A percentile compares a stretch with the other conserved stretches of the same genome.
phyloP scores from a whole-genome alignment of 2,113 vertebrate genomes.

The Aldabrachelys gigantea region DNA sequence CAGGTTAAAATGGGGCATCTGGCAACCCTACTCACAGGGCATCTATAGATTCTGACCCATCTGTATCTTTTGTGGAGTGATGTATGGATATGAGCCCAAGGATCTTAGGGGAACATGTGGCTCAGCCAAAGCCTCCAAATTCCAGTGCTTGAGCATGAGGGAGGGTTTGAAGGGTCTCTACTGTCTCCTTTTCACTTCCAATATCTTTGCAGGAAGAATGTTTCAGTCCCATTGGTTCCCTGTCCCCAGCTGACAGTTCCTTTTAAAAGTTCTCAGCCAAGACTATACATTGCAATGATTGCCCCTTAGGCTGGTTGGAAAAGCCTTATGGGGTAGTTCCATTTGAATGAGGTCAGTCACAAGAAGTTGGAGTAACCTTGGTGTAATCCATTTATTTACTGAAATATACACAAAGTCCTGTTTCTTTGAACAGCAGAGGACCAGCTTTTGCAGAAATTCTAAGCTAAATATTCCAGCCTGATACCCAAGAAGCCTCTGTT shows the following conservation, averaged over 20 bases:
- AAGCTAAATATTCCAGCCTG: neutral
- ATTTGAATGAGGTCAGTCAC: neutral
- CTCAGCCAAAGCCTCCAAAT: neutral
- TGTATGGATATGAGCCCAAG: neutral
- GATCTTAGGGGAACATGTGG: neutral
- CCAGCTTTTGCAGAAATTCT: neutral
- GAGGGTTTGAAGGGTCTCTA: neutral
- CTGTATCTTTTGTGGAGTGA: neutral
- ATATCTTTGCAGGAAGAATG: neutral
- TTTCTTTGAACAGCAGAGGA: neutral
- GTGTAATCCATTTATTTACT: neutral
- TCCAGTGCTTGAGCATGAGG: neutral
- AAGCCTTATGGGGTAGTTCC: neutral
- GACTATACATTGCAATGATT: accelerated
- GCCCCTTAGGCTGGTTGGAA: neutral
- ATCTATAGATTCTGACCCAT: neutral
- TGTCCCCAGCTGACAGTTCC: neutral
- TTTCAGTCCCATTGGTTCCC: neutral
- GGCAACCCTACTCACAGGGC: neutral
- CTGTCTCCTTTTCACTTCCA: neutral
- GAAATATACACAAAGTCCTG: neutral
- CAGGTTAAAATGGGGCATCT: too few relatives aligned
- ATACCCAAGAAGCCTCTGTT: neutral
- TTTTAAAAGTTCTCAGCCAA: neutral
- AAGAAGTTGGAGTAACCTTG: neutral